phyloP scores from a whole-genome alignment of 2,797 vertebrate species.

The Scomberomorus guttatus region DNA sequence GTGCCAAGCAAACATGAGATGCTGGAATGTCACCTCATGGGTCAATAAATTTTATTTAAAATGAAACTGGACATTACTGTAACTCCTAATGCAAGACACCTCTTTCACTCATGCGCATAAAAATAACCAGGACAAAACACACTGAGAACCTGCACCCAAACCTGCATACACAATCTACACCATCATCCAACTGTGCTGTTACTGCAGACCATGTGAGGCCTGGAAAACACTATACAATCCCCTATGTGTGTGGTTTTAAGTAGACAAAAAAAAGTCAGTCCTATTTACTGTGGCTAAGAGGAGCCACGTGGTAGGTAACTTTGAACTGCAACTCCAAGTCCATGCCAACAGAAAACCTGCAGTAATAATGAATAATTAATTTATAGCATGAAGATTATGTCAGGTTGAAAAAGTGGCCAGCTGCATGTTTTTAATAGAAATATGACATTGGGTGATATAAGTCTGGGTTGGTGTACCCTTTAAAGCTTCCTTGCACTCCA shows the following conservation, averaged over 20 bases:
- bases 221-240: too few relatives aligned
- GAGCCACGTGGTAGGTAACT: not conserved
- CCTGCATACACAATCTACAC: not conserved
- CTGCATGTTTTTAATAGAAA: not conserved
- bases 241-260: too few relatives aligned
- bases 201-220: not conserved
- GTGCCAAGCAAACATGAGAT: slow-evolving; percentile 84
- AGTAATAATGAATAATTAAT: not conserved
- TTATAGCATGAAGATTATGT: not conserved
- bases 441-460: not conserved
- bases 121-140: not conserved
- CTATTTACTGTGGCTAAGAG: not conserved
- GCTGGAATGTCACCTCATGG: slow-evolving; percentile 59
- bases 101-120: not conserved
- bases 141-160: not conserved
- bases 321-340: too few relatives aligned
- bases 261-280: too few relatives aligned
- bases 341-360: not conserved
- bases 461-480: not conserved
- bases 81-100: not conserved
- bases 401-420: not conserved
- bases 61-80: not conserved
- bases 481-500: slow-evolving; percentile 28
- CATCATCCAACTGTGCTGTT: too few relatives aligned
- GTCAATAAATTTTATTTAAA: not conserved